These are phyloP conservation scores for Amblyopsis hoosieri DNA, from an alignment of 2,797 vertebrate genomes.

Conservation along the genomic window DNA sequence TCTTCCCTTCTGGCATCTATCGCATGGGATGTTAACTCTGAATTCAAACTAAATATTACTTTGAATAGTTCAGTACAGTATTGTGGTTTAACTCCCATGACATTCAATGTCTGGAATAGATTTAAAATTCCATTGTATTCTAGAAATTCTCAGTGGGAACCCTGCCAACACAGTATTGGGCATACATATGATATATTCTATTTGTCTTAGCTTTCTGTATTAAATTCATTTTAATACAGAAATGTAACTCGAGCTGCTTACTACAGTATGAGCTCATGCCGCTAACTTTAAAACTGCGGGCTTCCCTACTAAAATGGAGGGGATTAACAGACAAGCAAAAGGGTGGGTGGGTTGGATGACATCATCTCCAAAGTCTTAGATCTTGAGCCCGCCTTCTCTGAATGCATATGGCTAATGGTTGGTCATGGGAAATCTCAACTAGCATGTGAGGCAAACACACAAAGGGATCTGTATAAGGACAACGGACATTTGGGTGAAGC, in stretches of 20 bases:
- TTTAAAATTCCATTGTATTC: too few relatives aligned
- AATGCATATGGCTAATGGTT: slow-evolving; percentile 46
- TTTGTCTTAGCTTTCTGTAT: too few relatives aligned
- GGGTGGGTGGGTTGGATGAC: too few relatives aligned
- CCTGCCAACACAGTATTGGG: too few relatives aligned
- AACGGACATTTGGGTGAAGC: slow-evolving; percentile 59
- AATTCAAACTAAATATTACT: slow-evolving; percentile 12
- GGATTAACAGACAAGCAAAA: slow-evolving; percentile 39
- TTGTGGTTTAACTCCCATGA: too few relatives aligned
- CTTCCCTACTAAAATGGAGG: slow-evolving; percentile 42
- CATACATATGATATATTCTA: too few relatives aligned
- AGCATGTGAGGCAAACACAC: slow-evolving; percentile 44
- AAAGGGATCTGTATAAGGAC: slow-evolving; percentile 66
- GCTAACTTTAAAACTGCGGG: slow-evolving; percentile 11
- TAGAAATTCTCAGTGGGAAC: too few relatives aligned
- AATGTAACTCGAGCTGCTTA: too few relatives aligned
- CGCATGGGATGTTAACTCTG: slow-evolving; percentile 16
- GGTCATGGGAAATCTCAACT: slow-evolving; percentile 65
- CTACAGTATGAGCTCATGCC: slow-evolving; percentile 15
- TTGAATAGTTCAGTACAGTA: not conserved
- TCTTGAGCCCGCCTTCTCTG: slow-evolving; percentile 16
- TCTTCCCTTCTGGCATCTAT: slow-evolving; percentile 27
- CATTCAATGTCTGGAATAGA: too few relatives aligned
- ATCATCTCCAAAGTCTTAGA: slow-evolving; percentile 36
- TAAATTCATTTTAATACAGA: too few relatives aligned